Conservation (phyloP, 1,140 invertebrate species). For the Hylaeus volcanicus region DNA sequence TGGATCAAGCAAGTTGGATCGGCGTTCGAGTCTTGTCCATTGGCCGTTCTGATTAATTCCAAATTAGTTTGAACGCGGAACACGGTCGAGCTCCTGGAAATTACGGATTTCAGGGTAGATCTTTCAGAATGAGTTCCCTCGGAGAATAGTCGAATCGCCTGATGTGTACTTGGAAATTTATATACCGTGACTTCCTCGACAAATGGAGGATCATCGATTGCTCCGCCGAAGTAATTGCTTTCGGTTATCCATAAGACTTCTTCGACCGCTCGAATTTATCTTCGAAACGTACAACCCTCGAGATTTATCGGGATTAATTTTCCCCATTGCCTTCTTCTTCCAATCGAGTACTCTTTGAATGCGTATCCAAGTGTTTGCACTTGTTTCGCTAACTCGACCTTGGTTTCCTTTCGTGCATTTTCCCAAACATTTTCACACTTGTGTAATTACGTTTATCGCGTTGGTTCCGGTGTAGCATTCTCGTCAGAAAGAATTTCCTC, state of each 20-base stretch:
- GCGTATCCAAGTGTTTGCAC: background rate
- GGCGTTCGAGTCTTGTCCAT: background rate
- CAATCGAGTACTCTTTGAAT: background rate
- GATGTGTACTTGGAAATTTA: conserved; percentile 8
- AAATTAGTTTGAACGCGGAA: background rate
- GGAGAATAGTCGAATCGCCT: background rate
- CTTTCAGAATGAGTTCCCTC: background rate
- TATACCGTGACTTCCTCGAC: background rate
- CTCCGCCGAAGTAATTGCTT: conserved; percentile 19
- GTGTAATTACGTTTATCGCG: too few species aligned
- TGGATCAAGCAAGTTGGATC: background rate
- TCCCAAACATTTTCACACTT: too few species aligned
- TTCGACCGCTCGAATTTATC: background rate
- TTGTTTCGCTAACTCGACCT: background rate
- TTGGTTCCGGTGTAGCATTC: background rate
- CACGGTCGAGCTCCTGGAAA: background rate
- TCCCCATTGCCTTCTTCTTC: background rate
- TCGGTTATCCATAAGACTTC: conserved; percentile 10
- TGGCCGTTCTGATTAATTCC: background rate
- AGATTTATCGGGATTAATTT: background rate
- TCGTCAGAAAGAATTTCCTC: background rate
- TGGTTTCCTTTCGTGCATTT: background rate
- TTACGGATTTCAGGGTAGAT: background rate
- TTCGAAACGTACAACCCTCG: background rate
- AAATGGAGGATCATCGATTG: conserved; percentile 15